Evolutionary conservation across 64 coral and sea anemone species (phyloP), one percentile per base, ranked within the genome.

Genomic region (Montipora sp.): DNA sequence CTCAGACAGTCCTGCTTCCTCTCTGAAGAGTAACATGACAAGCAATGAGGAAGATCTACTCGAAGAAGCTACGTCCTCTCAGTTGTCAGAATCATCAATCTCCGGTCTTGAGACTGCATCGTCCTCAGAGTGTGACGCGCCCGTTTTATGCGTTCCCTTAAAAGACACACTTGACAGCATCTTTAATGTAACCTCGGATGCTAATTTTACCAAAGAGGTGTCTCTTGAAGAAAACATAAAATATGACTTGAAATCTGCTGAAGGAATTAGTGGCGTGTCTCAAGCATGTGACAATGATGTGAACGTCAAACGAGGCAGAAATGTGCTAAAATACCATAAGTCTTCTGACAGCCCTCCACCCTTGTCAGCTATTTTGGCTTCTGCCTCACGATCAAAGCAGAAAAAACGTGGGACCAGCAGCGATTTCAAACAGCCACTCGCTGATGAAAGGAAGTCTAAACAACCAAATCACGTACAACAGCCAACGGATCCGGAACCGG

Each of bases 281-380:
- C 45, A 11, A 8, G 5, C 3, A n/a, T 15, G 47, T 72, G 16
- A 12, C 5, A 16, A 71, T 19, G 82, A 50, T 5, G 19, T 20
- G 8, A 63, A 72, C 45, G 82, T 1, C 61, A 85, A 19, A 13
- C 3, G 8, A 18, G n/a, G 44, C 16, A 45, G 63, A 71, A 50
- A 50, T 51, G 63, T 12, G 61, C 2, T 5, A 5, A 47, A 21
- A 70, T 8, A 50, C 15, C 16, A 44, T 19, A 59, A 72, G 23
- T 8, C 63, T 20, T 21, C 16, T 21, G 63, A 4, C 15, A 50
- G 47, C 45, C 82, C 82, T 50, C 82, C 82, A 48, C 63, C 82
- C 65, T 70, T 85, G 65, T 85, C 82, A 50, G 4, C 18, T 23
- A 50, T 85, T 51, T 50, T 85, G 44, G 82, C 63, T 12, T 85